phyloP scores from a whole-genome alignment of 2,113 vertebrate genomes.

The Siphamia tubifer region DNA sequence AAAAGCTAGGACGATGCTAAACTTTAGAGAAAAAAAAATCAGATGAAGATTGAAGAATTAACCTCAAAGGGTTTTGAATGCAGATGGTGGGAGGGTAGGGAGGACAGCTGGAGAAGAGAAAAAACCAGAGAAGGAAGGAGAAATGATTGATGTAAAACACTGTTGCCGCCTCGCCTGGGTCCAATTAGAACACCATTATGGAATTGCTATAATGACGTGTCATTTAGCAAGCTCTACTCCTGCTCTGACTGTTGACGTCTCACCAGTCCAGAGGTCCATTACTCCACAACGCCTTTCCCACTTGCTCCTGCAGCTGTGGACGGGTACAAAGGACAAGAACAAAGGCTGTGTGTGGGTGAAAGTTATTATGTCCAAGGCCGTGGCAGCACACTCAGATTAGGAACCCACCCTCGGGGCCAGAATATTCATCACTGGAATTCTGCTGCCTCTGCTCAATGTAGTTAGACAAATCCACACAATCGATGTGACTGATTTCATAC shows the following conservation, averaged over 20 bases:
- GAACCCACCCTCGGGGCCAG: neutral
- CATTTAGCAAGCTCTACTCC: conserved; percentile 41
- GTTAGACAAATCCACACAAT: neutral
- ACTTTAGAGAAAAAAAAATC: neutral
- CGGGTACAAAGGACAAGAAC: conserved; percentile 45
- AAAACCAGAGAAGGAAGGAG: conserved; percentile 16
- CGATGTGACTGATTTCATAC: neutral
- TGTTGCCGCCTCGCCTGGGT: conserved; percentile 22
- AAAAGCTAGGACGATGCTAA: neutral
- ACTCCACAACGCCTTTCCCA: conserved; percentile 12
- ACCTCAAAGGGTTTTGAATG: too few relatives aligned
- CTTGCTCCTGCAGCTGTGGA: conserved; percentile 16
- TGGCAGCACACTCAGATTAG: neutral
- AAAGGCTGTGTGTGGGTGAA: conserved; percentile 44
- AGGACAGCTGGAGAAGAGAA: neutral
- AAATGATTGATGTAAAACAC: conserved; percentile 60
- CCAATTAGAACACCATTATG: conserved; percentile 70
- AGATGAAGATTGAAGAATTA: neutral
- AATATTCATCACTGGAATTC: neutral
- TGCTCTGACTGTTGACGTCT: conserved; percentile 20
- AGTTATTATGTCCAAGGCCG: conserved; percentile 28
- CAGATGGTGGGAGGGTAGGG: conserved; percentile 9
- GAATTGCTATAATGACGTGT: conserved; percentile 59
- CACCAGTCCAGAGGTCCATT: conserved; percentile 37
- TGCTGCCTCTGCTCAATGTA: neutral